Evolutionary conservation across 2,888 invertebrate species (phyloP).

Genomic region (Stenodema calcarata): DNA sequence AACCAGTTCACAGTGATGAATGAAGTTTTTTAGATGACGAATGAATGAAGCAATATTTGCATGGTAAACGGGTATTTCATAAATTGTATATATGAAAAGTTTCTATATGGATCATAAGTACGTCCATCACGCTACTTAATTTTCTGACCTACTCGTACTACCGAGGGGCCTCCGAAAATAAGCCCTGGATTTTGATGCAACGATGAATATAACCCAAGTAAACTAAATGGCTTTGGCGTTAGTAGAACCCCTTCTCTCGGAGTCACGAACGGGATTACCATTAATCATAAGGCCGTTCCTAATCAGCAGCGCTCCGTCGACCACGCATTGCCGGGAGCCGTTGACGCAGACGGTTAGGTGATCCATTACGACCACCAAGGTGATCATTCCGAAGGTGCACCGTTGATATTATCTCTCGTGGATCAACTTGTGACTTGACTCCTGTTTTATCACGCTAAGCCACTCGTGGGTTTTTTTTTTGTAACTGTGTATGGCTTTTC

Average conservation of each 20-base stretch:
- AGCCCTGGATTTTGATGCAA: neutral
- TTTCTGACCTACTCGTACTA: no score
- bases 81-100: no score
- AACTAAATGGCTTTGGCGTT: neutral
- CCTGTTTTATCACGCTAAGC: neutral
- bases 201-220: neutral
- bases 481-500: neutral
- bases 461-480: neutral
- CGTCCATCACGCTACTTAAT: no score
- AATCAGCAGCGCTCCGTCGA: neutral
- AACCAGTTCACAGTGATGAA: no score
- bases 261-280: neutral
- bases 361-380: neutral
- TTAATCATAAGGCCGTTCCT: neutral
- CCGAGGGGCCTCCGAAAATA: neutral
- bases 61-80: no score
- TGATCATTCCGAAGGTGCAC: neutral
- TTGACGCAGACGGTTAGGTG: neutral
- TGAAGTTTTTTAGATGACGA: no score
- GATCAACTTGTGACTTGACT: neutral
- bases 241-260: neutral
- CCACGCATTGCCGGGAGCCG: neutral
- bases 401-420: neutral
- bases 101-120: no score
- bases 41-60: no score